These are phyloP conservation scores for Clavelina lepadiformis DNA, from an alignment of 23 tunicate species.

Conservation along the genomic window DNA sequence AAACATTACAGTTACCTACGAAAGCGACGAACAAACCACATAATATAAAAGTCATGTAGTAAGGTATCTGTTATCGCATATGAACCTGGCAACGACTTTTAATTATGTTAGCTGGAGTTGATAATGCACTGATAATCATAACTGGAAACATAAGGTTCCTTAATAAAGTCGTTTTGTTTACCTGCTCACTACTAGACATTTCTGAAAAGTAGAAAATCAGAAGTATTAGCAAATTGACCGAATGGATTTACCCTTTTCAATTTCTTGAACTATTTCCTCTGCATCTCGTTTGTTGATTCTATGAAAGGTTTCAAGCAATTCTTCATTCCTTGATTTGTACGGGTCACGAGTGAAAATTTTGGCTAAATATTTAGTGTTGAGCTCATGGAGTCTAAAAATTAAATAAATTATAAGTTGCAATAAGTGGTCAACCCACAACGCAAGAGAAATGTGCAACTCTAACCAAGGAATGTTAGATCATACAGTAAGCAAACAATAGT, in stretches of 20 bases:
- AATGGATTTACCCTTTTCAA: conserved; percentile 79
- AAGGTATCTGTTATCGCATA: no score
- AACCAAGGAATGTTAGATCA: no score
- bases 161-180: neutral
- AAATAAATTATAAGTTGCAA: no score
- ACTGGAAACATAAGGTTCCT: neutral
- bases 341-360: conserved; percentile 80
- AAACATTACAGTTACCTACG: no score
- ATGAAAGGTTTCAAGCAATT: conserved; percentile 87
- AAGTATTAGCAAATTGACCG: no score
- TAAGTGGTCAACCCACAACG: no score
- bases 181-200: neutral
- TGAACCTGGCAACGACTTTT: no score
- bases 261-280: conserved; percentile 69
- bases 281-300: conserved; percentile 84
- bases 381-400: conserved; percentile 40
- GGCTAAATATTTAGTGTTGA: conserved; percentile 69
- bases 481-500: no score
- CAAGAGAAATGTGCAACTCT: no score
- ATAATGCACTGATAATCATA: neutral
- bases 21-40: no score
- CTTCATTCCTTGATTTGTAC: conserved; percentile 59
- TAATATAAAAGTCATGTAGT: no score
- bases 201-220: neutral
- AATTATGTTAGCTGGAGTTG: no score